Base-by-base conservation (phyloP, 2,888 invertebrate species). In the Coenonympha arcania region DNA sequence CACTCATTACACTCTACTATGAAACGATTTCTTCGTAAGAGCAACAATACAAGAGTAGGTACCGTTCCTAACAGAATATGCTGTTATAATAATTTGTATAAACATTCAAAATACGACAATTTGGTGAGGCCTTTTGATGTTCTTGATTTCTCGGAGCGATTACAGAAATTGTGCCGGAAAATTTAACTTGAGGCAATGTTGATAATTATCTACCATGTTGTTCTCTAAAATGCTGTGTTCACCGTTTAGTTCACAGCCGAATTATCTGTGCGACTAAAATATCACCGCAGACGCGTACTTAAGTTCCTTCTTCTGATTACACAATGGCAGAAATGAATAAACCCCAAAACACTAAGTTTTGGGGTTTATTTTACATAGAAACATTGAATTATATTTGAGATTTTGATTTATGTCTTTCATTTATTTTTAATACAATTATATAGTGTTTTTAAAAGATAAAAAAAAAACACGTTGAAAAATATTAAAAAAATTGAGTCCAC, bases 1-100 rank as follows among this genome's bases (percentile, higher is more conserved):
- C 58, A 57, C 59, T 61, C 61, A 65, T 67, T 67, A 67, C 60
- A 57, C 55, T 48, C 61, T 62, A 66, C 65, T 66, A 66, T 61
- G 61, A 51, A 60, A 63, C 57, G 55, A 57, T 60, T 55, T 58
- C 54, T 52, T 44, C 56, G 58, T 61, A 56, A 58, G 58, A 57
- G 55, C 56, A 48, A 57, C 55, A 50, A 48, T 41, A n/a, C n/a
- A n/a, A n/a, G n/a, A n/a, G 40, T 43, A 24, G 39, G 13, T 37
- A 15, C 48, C 22, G 40, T 50, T 40, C 20, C 36, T 44, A 40
- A 59, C 54, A 16, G 31, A 47, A 26, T 40, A 28, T 49, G 31
- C 41, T 42, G 49, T 48, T 49, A 51, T 48, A 34, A 55, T 48
- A 34, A 55, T 48, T 48, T 50, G 46, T 33, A 47, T 50, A 43